A percentile compares a stretch with the other conserved stretches of the same genome.
These are phyloP conservation scores for Ifrita kowaldi DNA, from an alignment of 2,113 vertebrate genomes.

Conservation along the genomic window DNA sequence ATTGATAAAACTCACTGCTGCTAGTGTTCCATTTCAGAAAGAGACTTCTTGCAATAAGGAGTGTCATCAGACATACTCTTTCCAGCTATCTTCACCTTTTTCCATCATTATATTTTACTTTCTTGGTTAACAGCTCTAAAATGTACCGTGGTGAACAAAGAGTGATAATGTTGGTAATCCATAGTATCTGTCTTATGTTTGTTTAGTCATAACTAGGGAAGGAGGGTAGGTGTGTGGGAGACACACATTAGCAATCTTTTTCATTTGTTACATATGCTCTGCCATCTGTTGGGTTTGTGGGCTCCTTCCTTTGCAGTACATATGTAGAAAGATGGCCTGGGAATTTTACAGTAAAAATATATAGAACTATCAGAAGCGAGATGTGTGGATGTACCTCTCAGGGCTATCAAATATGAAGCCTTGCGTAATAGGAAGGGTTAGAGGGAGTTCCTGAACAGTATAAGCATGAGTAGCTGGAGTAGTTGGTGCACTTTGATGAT, in stretches of 20 bases:
- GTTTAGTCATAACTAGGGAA: conserved; percentile 26
- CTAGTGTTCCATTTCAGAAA: neutral
- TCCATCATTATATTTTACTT: neutral
- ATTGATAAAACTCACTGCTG: neutral
- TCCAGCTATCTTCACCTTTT: neutral
- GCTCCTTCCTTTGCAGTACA: neutral
- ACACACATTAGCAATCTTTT: conserved; percentile 10
- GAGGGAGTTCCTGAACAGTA: neutral
- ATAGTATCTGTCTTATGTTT: conserved; percentile 21
- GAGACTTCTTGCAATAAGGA: neutral
- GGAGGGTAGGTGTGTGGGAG: conserved; percentile 14
- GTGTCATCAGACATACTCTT: neutral
- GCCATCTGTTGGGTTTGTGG: conserved; percentile 34
- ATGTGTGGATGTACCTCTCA: neutral
- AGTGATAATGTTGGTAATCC: neutral
- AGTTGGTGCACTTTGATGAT: neutral
- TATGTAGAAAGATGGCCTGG: neutral
- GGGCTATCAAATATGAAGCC: neutral
- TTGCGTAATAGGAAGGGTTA: neutral
- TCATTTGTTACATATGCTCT: conserved; percentile 39
- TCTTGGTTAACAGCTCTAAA: neutral
- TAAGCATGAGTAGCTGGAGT: neutral
- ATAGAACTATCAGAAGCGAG: neutral
- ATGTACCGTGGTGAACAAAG: neutral
- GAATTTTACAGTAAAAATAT: neutral